phyloP scores from a whole-genome alignment of 2,888 invertebrate genomes.

The Frankliniella fusca region DNA sequence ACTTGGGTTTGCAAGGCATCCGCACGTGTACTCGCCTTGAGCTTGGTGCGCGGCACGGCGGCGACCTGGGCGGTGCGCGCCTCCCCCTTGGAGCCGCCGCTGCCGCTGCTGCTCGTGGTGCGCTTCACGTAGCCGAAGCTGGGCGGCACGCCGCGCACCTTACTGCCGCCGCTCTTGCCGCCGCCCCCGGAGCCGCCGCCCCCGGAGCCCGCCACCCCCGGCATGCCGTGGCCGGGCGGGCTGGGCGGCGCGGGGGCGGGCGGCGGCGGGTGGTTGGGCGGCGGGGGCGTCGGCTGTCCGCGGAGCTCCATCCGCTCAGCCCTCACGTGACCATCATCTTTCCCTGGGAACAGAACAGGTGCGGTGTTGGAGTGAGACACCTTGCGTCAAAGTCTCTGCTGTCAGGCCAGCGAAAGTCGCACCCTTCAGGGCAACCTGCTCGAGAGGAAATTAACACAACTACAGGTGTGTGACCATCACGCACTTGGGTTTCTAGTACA shows the following conservation, averaged over 20 bases:
- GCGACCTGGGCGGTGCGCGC: constrained; percentile 75
- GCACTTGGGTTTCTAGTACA: no score
- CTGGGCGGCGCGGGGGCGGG: constrained; percentile 25
- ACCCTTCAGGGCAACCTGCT: no score
- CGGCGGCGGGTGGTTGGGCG: constrained; percentile 42
- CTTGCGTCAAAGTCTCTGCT: no score
- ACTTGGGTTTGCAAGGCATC: no score
- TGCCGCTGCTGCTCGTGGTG: constrained; percentile 52
- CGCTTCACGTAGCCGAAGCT: constrained; percentile 82
- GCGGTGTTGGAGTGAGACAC: no score
- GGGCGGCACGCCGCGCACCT: constrained; percentile 68
- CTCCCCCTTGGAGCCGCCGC: constrained; percentile 46
- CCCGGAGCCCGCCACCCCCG: constrained; percentile 42
- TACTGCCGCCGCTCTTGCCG: constrained; percentile 53
- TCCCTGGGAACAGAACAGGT: neutral
- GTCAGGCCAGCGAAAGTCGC: no score
- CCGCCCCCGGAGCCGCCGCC: constrained; percentile 48
- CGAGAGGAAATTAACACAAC: no score
- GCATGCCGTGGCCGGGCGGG: constrained; percentile 42
- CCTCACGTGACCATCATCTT: neutral
- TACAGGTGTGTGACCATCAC: no score
- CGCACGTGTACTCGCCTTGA: no score
- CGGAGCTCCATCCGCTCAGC: neutral
- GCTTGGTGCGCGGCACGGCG: constrained; percentile 78
- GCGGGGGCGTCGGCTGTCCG: neutral